Base-by-base conservation (phyloP, 1,140 invertebrate species). In the Latrodectus geometricus region DNA sequence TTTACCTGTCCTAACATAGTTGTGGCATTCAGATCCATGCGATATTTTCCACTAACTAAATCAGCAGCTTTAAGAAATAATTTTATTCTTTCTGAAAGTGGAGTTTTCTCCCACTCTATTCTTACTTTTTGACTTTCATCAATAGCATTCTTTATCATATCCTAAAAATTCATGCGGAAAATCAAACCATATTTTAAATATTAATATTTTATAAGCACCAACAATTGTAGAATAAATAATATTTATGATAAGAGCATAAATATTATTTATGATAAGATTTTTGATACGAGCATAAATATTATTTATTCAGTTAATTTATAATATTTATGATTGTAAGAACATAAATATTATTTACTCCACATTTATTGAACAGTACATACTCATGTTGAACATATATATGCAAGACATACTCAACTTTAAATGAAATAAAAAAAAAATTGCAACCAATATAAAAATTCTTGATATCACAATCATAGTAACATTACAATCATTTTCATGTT, bases 1-100 rank as follows among this genome's bases (percentile, higher is more conserved):
- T 52, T 76, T 89, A 91, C 92, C 91, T 99, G 98, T 0, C 98
- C 99, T 23, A 99, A 91, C 97, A 99, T 99, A 8, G 99, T 99
- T 1, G 97, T 93, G 7, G 98, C 97, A 91, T 99, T 97, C 35
- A 99, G 91, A n/a, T 95, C 93, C 90, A 96, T 95, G 79, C 98
- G 93, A 91, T 99, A 97, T 88, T 96, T 95, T 0, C 93, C 94
- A 0, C 96, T 94, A 94, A 98, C 97, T 75, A 99, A 90, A 90
- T 98, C 95, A 2, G 97, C 97, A 8, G 98, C 98, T 80, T 92
- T 91, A 8, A 92, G 89, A 76, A 94, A 93, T 69, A 94, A 91
- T 76, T 90, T 77, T 12, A 91, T 90, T 88, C 93, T 94, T 48
- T 96, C 92, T 94, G 95, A 97, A 86, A 97, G 96, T 75, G 93